Base-by-base conservation (phyloP, 2,113 vertebrate genomes). In the Burhinus oedicnemus region DNA sequence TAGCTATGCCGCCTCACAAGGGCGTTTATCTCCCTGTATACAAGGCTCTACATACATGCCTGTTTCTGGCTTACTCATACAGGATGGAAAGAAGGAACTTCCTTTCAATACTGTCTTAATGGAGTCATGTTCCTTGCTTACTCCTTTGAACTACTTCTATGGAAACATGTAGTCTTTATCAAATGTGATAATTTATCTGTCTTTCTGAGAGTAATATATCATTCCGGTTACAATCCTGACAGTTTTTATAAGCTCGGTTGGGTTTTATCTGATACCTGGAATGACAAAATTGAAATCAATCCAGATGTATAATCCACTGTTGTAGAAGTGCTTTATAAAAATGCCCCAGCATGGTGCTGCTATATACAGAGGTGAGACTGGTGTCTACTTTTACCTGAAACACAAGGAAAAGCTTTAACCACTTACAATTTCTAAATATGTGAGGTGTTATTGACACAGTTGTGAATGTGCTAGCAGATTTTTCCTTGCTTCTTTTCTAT, bases 1-100 rank as follows among this genome's bases (percentile, higher is more conserved):
- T 20, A 44, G 17, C 30, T 60, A 9, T 44, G 40, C 11, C 51
- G 2, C 5, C 3, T 65, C 51, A 44, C 16, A 71, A 38, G 20
- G 9, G 8, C 1, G 0, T 71, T 81, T 52, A 13, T 52, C 17
- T 70, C 49, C 22, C 75, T 76, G 5, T 34, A 16, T 54, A 21
- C 0, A 0, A 54, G 15, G 34, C 26, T 54, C 65, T 11, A 34
- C 7, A 58, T 5, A 20, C 12, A 20, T 11, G 5, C 19, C 10
- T 68, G 36, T 78, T 66, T 72, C 64, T 58, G 42, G 4, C 6
- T 74, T 79, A n/a, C 17, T 71, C 11, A 30, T 18, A 23, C 14
- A 36, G 19, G 15, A 38, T 42, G 38, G 44, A 71, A 77, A 55
- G 15, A 47, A 42, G 12, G 9, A 83, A 54, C 12, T 90, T 93